Evolutionary conservation across 2,113 vertebrate genomes (phyloP).

Genomic region (Mellivora capensis): DNA sequence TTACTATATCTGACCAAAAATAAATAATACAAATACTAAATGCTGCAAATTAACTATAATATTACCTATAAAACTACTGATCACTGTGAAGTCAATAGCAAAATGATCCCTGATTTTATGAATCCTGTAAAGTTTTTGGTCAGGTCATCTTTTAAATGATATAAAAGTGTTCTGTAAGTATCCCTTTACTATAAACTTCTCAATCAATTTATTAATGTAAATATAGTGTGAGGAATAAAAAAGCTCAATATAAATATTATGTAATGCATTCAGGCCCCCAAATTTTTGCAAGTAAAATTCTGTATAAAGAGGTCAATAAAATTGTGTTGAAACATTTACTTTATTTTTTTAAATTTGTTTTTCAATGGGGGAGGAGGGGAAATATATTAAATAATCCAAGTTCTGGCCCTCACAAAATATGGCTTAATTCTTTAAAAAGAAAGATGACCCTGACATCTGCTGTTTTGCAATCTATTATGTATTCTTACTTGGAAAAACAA

Average conservation of each 20-base stretch:
- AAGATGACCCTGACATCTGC: slow-evolving; percentile 84
- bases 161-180: slow-evolving; percentile 84
- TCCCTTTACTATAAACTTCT: slow-evolving; percentile 84
- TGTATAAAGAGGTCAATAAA: slow-evolving; percentile 83
- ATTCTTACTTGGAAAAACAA: slow-evolving; percentile 50
- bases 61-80: slow-evolving; percentile 89
- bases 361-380: slow-evolving; percentile 64
- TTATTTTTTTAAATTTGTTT: slow-evolving; percentile 72
- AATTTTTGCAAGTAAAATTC: slow-evolving; percentile 81
- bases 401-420: slow-evolving; percentile 84
- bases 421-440: slow-evolving; percentile 85
- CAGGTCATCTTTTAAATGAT: slow-evolving; percentile 87
- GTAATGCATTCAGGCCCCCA: slow-evolving; percentile 76
- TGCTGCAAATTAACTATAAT: slow-evolving; percentile 88
- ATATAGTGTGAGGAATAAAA: slow-evolving; percentile 83
- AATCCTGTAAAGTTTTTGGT: slow-evolving; percentile 87
- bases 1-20: slow-evolving; percentile 89
- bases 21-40: slow-evolving; percentile 88
- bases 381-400: slow-evolving; percentile 79
- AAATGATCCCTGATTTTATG: slow-evolving; percentile 90
- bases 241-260: slow-evolving; percentile 80
- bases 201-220: slow-evolving; percentile 81
- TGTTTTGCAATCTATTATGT: slow-evolving; percentile 79
- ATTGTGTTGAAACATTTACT: slow-evolving; percentile 72
- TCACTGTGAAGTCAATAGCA: slow-evolving; percentile 88